Base-by-base conservation (phyloP, 2,797 vertebrate genomes). In the Siniperca obscura region DNA sequence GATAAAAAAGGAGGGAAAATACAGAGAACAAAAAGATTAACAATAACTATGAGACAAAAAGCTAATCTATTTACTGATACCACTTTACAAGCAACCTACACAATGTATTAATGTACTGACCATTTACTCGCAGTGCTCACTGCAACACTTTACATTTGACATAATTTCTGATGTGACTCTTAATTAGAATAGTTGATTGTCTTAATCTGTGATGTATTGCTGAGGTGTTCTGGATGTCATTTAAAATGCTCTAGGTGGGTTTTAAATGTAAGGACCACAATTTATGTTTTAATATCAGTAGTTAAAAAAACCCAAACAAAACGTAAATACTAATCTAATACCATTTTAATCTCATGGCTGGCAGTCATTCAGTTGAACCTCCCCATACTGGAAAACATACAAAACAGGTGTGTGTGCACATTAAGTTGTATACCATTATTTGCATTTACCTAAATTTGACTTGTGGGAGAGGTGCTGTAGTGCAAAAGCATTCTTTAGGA, bases 111-210 rank as follows among this genome's bases (percentile, higher is more conserved):
- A 25, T 40, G 67, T 80, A 76, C 74, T 84, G 74, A 74, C 44
- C 74, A 50, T 73, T 60, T 61, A 48, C 25, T 75, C 64, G 66
- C 64, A 85, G 72, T 40, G 75, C 65, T 70, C 27, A 76, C 36
- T 55, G 52, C 46, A 82, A 72, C 19, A 42, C 55, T 67, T 34
- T 0, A 66, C 27, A 70, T 62, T 11, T 69, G 70, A 80, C 38
- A 50, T 25, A 17, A 50, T 65, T 38, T 84, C 61, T 66, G 7
- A 74, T 19, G 53, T 61, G 59, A 17, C n/a, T 27, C 46, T 60
- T 56, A 42, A 62, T 60, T 55, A n/a, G 3, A 75, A 52, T 42
- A 64, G 48, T 25, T 86, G 87, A 94, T 91, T 94, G 89, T 93
- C 91, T 86, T 79, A 16, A 76, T 82, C 61, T 36, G 78, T 75